Base-by-base conservation (phyloP, 2,888 invertebrate genomes). In the Lottia gigantea region DNA sequence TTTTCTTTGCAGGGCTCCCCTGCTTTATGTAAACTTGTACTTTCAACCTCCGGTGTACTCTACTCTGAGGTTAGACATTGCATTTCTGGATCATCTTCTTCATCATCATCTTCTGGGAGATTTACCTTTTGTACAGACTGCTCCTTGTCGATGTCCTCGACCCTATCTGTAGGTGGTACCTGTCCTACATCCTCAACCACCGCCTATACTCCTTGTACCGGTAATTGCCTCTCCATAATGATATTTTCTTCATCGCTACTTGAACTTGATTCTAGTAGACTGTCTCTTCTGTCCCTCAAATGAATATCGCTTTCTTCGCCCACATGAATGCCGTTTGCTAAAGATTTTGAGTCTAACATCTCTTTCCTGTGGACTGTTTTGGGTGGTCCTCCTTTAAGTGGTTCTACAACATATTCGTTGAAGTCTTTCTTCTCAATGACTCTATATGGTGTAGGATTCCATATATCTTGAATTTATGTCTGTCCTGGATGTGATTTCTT, bases 1-100 rank as follows among this genome's bases (percentile, higher is more conserved):
- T 40, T 8, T 40, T 40, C 40, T 40, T 40, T 11, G 40, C 40
- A 40, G 40, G 40, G 66, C 64, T 64, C 40, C 64, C 64, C 64
- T 31, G 64, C 64, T 64, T 64, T n/a, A 45, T 14, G n/a, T 31
- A 45, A 26, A 64, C 31, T 31, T 16, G 64, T 64, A 25, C 64
- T 26, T 12, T n/a, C 40, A 11, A 25, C 64, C 6, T 40, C 40
- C 11, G 40, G 11, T 40, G 40, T 6, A 40, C 40, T 40, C 11
- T 40, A 3, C 40, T 40, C 40, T 4, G 40, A 40, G 40, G 2
- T 11, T 40, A 40, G 11, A 40, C 40, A 40, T 40, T 6, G 40
- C 40, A 11, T 8, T 40, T 40, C 40, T 40, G 7, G 40, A 40
- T 40, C 40, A 40, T 40, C 40, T 40, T 40, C 40, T 40, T 40